phyloP scores from a whole-genome alignment of 2,797 vertebrate species.

The Lemur catta region DNA sequence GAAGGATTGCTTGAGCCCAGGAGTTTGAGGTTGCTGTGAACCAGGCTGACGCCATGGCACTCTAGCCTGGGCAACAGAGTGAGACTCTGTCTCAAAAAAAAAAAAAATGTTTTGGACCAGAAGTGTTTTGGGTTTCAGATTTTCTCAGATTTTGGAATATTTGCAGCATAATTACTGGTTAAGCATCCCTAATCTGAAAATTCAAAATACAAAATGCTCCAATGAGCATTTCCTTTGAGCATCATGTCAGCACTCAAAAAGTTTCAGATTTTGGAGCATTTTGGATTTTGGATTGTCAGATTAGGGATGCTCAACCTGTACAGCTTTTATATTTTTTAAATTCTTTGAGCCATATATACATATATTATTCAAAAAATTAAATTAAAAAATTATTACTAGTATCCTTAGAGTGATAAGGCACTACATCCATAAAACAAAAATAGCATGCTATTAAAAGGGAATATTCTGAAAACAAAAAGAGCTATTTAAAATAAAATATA shows the following conservation, averaged over 20 bases:
- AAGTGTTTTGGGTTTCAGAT: background rate
- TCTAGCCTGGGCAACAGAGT: too few species aligned
- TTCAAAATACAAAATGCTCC: background rate
- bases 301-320: background rate
- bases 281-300: background rate
- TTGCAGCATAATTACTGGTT: background rate
- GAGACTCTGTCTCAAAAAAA: too few species aligned
- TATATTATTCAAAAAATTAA: background rate
- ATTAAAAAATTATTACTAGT: constrained; percentile 9
- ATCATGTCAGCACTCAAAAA: background rate
- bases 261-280: background rate
- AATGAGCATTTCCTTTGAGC: background rate
- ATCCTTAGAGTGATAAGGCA: background rate
- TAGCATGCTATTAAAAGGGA: background rate
- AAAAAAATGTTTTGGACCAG: background rate
- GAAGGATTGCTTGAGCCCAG: too few species aligned
- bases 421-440: constrained; percentile 14
- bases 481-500: background rate
- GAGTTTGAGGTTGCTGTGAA: too few species aligned
- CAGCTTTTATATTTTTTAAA: constrained; percentile 15
- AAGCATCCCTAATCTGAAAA: background rate
- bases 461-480: constrained; percentile 24
- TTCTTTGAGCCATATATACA: background rate
- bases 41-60: too few species aligned
- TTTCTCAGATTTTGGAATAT: background rate